Conservation (phyloP, 2,113 vertebrate species). For the Caloenas nicobarica region DNA sequence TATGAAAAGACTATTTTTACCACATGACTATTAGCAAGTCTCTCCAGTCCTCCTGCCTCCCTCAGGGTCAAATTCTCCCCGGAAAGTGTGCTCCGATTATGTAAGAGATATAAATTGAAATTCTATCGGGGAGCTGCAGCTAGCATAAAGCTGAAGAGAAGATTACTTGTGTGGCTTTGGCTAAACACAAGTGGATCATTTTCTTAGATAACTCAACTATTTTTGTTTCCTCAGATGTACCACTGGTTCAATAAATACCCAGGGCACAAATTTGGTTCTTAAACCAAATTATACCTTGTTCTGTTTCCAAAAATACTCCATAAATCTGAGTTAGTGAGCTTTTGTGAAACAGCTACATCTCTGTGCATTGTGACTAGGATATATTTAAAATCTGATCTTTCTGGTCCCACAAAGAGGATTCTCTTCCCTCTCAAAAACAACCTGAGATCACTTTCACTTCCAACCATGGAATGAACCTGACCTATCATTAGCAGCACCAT, state of each 20-base stretch:
- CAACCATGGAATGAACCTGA: neutral
- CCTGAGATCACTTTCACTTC: neutral
- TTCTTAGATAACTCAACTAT: neutral
- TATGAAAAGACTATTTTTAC: constrained; percentile 42
- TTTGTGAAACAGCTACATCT: neutral
- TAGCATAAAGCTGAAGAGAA: neutral
- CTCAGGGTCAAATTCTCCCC: neutral
- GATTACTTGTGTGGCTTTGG: neutral
- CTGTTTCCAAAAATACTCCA: neutral
- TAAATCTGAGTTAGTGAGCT: neutral
- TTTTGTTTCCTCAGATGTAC: neutral
- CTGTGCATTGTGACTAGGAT: neutral
- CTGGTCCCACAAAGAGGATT: neutral
- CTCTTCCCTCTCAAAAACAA: neutral
- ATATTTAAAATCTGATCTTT: neutral
- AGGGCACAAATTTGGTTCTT: neutral
- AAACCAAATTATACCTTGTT: neutral
- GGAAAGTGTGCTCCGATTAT: neutral
- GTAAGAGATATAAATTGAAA: neutral
- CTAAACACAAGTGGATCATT: neutral
- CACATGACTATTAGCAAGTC: neutral
- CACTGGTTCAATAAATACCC: neutral
- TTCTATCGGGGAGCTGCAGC: neutral
- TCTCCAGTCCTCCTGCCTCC: neutral
- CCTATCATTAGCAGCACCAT: neutral